These are phyloP conservation scores for Antedon mediterranea DNA, from an alignment of 53 echinoderm and acorn worm species.

Conservation along the genomic window DNA sequence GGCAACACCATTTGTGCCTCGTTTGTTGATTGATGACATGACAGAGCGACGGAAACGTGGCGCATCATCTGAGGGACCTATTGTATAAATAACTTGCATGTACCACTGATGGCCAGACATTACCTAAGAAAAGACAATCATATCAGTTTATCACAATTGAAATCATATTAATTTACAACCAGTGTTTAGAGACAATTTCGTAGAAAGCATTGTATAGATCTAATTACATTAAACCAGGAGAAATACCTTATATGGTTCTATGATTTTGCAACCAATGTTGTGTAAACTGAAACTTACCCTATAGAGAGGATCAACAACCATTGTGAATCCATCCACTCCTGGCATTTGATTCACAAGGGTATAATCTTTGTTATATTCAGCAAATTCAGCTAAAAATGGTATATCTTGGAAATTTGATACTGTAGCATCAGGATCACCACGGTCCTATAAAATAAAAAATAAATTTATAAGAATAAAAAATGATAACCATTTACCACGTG, in stretches of 20 bases:
- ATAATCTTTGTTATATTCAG: constrained; percentile 40
- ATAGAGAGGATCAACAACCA: constrained; percentile 93
- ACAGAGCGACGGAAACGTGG: constrained; percentile 58
- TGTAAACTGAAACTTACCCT: too few species aligned
- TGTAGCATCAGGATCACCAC: constrained; percentile 68
- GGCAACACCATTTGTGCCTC: constrained; percentile 9
- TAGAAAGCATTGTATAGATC: too few species aligned
- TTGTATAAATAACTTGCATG: constrained; percentile 95
- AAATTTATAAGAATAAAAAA: not conserved
- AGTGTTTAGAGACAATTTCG: too few species aligned
- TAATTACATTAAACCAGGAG: too few species aligned
- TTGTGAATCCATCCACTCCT: constrained; percentile 93
- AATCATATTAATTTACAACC: too few species aligned
- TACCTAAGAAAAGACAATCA: constrained; percentile 26
- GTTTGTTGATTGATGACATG: constrained; percentile 49
- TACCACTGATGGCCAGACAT: constrained; percentile 99
- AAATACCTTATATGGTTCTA: too few species aligned
- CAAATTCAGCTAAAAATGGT: constrained; percentile 82
- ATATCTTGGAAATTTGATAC: constrained; percentile 61
- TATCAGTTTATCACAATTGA: too few species aligned
- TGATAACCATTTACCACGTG: too few species aligned
- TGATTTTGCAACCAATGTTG: too few species aligned
- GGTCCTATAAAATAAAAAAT: constrained; percentile 48
- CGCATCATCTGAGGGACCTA: constrained; percentile 58
- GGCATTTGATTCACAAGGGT: constrained; percentile 73